Base-by-base conservation (phyloP, 1,140 invertebrate species). In the Anadara kagoshimensis region DNA sequence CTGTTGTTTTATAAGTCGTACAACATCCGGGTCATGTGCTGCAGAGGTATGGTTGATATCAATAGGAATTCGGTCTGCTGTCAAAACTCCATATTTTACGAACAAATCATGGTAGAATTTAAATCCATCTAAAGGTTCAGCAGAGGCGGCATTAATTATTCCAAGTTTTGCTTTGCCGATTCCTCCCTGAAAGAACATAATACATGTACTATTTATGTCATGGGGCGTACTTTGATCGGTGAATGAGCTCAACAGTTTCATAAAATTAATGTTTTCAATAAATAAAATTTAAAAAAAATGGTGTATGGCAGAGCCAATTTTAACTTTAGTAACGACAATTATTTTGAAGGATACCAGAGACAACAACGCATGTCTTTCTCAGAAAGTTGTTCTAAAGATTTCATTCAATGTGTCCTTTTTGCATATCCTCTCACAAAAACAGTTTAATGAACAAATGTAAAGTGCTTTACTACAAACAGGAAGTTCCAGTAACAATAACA, bases 121-220 rank as follows among this genome's bases (percentile, higher is more conserved):
- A 64, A 45, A 80, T 14, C 53, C 59, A 22, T 69, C 78, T 11
- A 57, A 14, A 1, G 83, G 83, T 57, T 78, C 76, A 12, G 56
- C 53, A 18, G 73, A 73, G 0, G 79, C 78, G 1, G 83, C 77
- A 41, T 72, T 74, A 16, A 84, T 76, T 12, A 84, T 72, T 3
- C 83, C 83, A 20, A 84, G 77, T 20, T 80, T 76, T 14, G 83
- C 83, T n/a, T 68, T 44, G n/a, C 69, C 73, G 16, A 24, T 56
- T 11, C 83, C 83, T 36, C 83, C 83, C 80, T 83, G 45, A n/a
- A 45, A 59, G n/a, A 45, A 59, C 29, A 45, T 20, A n/a, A 3
- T 5, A n/a, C n/a, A n/a, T n/a, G n/a, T n/a, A 22, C 51, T n/a
- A 8, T 18, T 22, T 18, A 12, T 59, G 47, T 20, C 7, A 10